These are phyloP conservation scores for Drosophila jambulina DNA, from an alignment of 1,140 invertebrate species.

Conservation along the genomic window DNA sequence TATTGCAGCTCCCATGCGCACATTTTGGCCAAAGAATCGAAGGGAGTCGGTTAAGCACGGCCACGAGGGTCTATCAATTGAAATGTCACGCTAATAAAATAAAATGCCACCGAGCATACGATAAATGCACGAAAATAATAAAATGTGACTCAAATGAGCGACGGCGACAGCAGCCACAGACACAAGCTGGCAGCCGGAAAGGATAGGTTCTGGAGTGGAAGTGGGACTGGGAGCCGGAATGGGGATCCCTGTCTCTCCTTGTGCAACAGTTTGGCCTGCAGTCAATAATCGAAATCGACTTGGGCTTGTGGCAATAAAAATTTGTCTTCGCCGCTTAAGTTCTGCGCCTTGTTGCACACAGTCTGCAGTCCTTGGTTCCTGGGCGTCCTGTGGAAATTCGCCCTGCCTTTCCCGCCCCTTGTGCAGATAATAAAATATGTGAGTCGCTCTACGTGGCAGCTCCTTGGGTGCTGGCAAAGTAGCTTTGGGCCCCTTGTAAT, in stretches of 20 bases:
- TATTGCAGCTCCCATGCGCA: slow-evolving; percentile 28
- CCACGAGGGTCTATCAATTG: slow-evolving; percentile 70
- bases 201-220: slow-evolving; percentile 8
- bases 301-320: slow-evolving; percentile 69
- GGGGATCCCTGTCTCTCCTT: slow-evolving; percentile 29
- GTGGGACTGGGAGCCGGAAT: neutral
- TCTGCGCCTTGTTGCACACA: slow-evolving; percentile 77
- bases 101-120: slow-evolving; percentile 73
- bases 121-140: slow-evolving; percentile 83
- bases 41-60: slow-evolving; percentile 22
- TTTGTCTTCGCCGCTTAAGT: slow-evolving; percentile 66
- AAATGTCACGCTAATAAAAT: slow-evolving; percentile 81
- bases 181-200: slow-evolving; percentile 26
- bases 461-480: slow-evolving; percentile 47
- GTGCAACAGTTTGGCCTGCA: slow-evolving; percentile 67
- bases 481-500: slow-evolving; percentile 53
- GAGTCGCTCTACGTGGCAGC: slow-evolving; percentile 50
- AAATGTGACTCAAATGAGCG: slow-evolving; percentile 81
- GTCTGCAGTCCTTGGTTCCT: slow-evolving; percentile 4
- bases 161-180: slow-evolving; percentile 63
- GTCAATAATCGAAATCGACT: slow-evolving; percentile 69
- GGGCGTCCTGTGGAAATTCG: slow-evolving; percentile 13
- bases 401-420: neutral
- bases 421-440: slow-evolving; percentile 55
- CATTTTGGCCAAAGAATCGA: slow-evolving; percentile 36